Evolutionary conservation across 2,797 vertebrate species (phyloP), one percentile per base, ranked within the genome.

Genomic region (Tokudaia muenninki): DNA sequence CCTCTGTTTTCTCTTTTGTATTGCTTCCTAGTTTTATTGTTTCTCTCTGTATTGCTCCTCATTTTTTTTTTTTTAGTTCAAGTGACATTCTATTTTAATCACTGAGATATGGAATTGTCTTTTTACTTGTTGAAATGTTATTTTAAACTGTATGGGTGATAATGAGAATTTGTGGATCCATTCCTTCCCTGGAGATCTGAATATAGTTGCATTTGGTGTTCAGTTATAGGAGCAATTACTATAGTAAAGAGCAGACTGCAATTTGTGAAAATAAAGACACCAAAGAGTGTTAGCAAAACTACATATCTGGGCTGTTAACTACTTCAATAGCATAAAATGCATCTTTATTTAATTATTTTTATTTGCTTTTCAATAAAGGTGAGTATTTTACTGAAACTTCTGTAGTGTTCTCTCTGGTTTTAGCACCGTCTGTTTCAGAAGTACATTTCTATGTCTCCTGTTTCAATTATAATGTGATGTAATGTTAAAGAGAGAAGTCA

Each of bases 331-430:
- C 2, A 63, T 70, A 24, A 79, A 65, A 72, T 74, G 31, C 1
- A 92, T 96, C 11, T 5, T 89, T 87, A 55, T 96, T 93, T 91
- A 65, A 65, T 94, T 55, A 55, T 67, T 52, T 84, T n/a, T 41
- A 82, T 44, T 90, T 91, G 17, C 31, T 92, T 95, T 44, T 61
- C 87, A 72, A n/a, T 80, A 87, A 59, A 94, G 67, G 79, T 61
- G 41, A 74, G 13, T 31, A 17, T 74, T 83, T 34, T 79, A 29
- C n/a, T 91, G 19, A 86, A 72, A n/a, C 16, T 84, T 93, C 65
- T 80, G 26, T 57, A 50, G 29, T 87, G 75, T 83, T 91, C 24
- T 21, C 34, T 87, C 63, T 14, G n/a, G 61, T 87, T 67, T 90
- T 82, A 94, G 19, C 24, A 55, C 22, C 79, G n/a, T 50, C 24